Conservation (phyloP, 2,888 invertebrate species). For the Mimachlamys varia region DNA sequence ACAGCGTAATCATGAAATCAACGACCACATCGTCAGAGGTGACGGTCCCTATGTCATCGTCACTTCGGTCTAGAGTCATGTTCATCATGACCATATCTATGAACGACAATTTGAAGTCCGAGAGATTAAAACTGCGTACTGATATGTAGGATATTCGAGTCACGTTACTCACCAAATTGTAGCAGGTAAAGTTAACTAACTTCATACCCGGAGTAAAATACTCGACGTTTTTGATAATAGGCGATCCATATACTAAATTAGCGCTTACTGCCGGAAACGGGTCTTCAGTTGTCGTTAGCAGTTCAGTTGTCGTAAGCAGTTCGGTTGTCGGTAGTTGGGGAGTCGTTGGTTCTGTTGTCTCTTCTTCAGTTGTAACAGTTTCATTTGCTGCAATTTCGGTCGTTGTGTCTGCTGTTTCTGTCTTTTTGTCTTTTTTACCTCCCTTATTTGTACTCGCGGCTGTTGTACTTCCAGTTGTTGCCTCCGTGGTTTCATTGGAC, state of each 20-base stretch:
- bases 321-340: not conserved
- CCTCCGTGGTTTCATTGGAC: not conserved
- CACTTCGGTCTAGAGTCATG: slow-evolving; percentile 37
- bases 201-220: not conserved
- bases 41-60: not conserved
- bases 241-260: not conserved
- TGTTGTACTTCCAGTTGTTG: not conserved
- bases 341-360: not conserved
- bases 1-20: slow-evolving; percentile 43
- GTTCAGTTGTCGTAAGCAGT: not conserved
- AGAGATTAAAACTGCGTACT: slow-evolving; percentile 25
- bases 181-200: slow-evolving; percentile 32
- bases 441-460: not conserved
- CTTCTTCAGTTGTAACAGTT: no score
- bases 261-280: not conserved
- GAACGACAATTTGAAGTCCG: slow-evolving; percentile 34
- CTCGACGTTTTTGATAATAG: not conserved
- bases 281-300: not conserved
- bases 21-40: slow-evolving; percentile 24
- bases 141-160: slow-evolving; percentile 16
- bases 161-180: slow-evolving; percentile 37
- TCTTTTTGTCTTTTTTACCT: no score
- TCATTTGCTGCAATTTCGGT: no score
- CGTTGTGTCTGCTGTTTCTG: no score
- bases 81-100: slow-evolving; percentile 41